Percentiles rank a stretch among this genome's conserved stretches.
Conservation (phyloP, 2,888 invertebrate genomes). For the Pantelozetes paolii region DNA sequence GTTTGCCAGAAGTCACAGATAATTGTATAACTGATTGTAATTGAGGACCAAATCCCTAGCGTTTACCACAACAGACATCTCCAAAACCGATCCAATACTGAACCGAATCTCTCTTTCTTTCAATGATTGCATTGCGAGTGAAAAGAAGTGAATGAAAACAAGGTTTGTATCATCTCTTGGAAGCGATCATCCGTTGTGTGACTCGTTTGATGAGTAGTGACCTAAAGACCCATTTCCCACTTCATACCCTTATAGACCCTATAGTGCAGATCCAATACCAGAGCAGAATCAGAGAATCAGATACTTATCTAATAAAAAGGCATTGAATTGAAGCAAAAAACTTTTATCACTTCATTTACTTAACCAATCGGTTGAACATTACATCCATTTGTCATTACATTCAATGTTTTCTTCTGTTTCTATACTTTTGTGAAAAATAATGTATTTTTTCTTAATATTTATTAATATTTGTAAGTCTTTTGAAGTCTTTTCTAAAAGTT, state of each 20-base stretch:
- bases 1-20: background rate
- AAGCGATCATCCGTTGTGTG: constrained; percentile 24
- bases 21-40: background rate
- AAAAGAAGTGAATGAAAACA: constrained; percentile 12
- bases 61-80: background rate
- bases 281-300: background rate
- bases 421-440: background rate
- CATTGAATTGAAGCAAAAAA: background rate
- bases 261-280: background rate
- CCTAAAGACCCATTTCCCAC: constrained; percentile 36
- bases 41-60: background rate
- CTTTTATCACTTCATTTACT: constrained; percentile 30
- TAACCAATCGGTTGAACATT: constrained; percentile 5
- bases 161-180: constrained; percentile 23
- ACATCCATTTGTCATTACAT: background rate
- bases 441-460: background rate
- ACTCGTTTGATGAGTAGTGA: constrained; percentile 31
- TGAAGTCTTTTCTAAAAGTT: background rate
- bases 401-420: background rate
- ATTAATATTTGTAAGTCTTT: constrained; percentile 19
- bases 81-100: background rate
- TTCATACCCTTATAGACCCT: background rate
- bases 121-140: constrained; percentile 13
- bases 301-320: constrained; percentile 30
- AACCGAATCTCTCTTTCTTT: constrained; percentile 23